A percentile compares a stretch with the other conserved stretches of the same genome.
Conservation (phyloP, 2,888 invertebrate genomes). For the Pristionchus exspectatus region DNA sequence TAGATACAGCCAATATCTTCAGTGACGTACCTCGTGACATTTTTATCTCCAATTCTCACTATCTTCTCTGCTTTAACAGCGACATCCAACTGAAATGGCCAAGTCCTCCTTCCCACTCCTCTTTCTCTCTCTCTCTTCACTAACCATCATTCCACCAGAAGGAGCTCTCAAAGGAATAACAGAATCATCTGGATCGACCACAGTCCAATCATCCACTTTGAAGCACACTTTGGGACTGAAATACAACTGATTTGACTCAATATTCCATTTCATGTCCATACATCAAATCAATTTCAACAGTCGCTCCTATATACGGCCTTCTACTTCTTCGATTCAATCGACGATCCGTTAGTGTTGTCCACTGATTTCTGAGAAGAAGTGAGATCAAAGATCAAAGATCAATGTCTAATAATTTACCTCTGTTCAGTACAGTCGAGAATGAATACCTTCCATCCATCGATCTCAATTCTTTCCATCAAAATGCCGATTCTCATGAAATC, state of each 20-base stretch:
- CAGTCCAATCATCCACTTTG: background rate
- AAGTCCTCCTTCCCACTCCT: background rate
- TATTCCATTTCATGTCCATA: background rate
- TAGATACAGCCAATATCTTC: too few relatives aligned
- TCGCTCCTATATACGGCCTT: background rate
- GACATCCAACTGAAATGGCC: conserved; percentile 8
- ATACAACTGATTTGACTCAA: background rate
- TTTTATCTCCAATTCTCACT: background rate
- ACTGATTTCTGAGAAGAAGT: background rate
- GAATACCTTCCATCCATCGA: background rate
- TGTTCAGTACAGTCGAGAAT: background rate
- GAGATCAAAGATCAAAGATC: background rate
- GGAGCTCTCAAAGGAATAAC: background rate
- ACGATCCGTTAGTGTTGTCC: background rate
- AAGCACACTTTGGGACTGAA: background rate
- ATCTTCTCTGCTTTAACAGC: background rate
- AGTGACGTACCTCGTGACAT: background rate
- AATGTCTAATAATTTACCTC: background rate
- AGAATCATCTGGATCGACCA: background rate
- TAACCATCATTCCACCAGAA: background rate
- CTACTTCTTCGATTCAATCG: background rate
- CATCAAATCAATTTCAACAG: background rate
- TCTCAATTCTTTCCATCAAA: background rate
- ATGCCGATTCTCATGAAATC: background rate
- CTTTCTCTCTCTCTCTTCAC: background rate